A percentile compares a stretch with the other conserved stretches of the same genome.
Evolutionary conservation across 2,113 vertebrate species (phyloP).

Genomic region (Bos indicus): DNA sequence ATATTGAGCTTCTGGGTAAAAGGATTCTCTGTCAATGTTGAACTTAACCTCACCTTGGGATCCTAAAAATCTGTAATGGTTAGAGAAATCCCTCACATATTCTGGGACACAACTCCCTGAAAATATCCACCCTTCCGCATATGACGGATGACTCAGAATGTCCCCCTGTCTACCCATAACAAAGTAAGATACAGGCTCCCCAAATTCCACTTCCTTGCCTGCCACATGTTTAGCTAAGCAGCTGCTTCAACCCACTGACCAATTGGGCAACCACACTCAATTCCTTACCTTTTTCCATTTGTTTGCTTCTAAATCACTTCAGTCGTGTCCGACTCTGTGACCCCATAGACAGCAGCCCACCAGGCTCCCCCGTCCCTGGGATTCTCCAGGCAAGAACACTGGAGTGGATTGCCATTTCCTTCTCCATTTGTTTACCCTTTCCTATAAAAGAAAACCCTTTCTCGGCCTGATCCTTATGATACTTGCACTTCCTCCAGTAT

Average conservation of each 20-base stretch:
- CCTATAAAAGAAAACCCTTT: neutral
- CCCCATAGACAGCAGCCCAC: too few relatives aligned
- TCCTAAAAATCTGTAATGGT: neutral
- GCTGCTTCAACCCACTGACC: neutral
- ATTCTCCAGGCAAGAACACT: too few relatives aligned
- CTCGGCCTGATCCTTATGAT: neutral
- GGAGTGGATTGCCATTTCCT: too few relatives aligned
- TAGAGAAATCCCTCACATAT: neutral
- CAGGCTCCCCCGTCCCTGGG: too few relatives aligned
- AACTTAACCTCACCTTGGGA: neutral
- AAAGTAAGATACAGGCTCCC: neutral
- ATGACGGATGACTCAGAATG: neutral
- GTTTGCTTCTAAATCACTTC: too few relatives aligned
- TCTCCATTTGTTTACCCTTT: neutral
- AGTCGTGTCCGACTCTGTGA: too few relatives aligned
- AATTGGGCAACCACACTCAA: neutral
- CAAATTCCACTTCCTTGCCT: neutral
- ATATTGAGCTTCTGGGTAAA: neutral
- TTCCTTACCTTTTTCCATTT: neutral
- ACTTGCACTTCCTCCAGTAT: rapidly evolving
- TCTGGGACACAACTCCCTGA: neutral
- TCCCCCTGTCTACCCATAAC: neutral
- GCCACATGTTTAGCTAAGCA: neutral
- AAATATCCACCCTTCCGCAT: neutral
- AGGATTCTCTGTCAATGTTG: neutral